Conservation (phyloP, 1,140 invertebrate species). For the Hetaerina americana region DNA sequence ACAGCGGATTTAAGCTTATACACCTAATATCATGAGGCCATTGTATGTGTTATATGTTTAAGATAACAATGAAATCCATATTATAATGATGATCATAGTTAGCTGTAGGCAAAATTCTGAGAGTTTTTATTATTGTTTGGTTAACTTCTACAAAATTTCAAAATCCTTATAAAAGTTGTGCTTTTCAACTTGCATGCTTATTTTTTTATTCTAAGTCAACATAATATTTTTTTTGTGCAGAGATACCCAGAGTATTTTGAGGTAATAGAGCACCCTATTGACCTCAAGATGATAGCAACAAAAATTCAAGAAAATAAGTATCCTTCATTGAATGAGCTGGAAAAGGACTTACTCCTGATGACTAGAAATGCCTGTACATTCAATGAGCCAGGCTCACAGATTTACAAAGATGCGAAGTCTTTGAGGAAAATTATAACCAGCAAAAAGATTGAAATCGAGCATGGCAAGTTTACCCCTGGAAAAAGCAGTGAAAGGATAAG, state of each 20-base stretch:
- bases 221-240: constrained; percentile 23
- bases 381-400: constrained; percentile 91
- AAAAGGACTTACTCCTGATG: constrained; percentile 83
- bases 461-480: constrained; percentile 32
- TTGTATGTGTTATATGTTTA: too few species aligned
- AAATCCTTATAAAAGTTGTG: too few species aligned
- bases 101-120: too few species aligned
- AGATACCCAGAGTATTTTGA: constrained; percentile 95
- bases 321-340: constrained; percentile 61
- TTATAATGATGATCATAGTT: too few species aligned
- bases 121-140: too few species aligned
- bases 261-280: constrained; percentile 89
- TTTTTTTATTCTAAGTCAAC: too few species aligned
- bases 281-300: constrained; percentile 81
- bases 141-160: too few species aligned
- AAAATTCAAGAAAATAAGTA: constrained; percentile 82
- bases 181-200: too few species aligned
- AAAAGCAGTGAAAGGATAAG: constrained; percentile 45
- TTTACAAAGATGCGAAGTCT: constrained; percentile 90
- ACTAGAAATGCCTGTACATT: constrained; percentile 90
- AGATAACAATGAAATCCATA: too few species aligned
- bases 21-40: too few species aligned
- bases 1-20: too few species aligned
- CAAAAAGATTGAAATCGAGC: constrained; percentile 52
- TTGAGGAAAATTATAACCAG: constrained; percentile 62